Evolutionary conservation across 2,888 invertebrate genomes (phyloP).

Genomic region (Dolichomitus sp.): DNA sequence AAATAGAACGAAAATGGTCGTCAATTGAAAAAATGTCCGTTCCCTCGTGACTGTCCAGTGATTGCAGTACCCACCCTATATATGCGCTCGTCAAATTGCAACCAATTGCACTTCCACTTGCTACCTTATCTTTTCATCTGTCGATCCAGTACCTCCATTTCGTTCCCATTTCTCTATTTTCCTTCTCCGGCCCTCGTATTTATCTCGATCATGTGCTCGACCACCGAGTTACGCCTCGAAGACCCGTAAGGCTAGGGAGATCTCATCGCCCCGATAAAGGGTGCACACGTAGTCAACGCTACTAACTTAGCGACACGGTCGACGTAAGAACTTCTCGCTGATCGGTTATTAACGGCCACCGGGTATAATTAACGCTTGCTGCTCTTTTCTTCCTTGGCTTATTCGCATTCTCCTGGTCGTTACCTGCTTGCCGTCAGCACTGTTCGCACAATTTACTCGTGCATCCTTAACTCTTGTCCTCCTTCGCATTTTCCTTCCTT

Average conservation of each 20-base stretch:
- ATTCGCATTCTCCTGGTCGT: constrained; percentile 37
- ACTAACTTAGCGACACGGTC: constrained; percentile 26
- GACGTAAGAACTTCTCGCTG: constrained; percentile 55
- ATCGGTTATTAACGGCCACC: constrained; percentile 78
- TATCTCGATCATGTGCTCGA: constrained; percentile 51
- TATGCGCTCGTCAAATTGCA: constrained; percentile 42
- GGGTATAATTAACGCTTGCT: constrained; percentile 76
- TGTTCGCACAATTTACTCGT: constrained; percentile 53
- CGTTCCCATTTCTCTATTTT: constrained; percentile 41
- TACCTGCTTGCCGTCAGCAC: constrained; percentile 51
- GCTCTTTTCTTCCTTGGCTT: constrained; percentile 34
- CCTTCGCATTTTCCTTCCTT: constrained; percentile 4
- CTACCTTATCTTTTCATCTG: constrained; percentile 29
- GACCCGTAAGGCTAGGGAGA: constrained; percentile 54
- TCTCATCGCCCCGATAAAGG: constrained; percentile 52
- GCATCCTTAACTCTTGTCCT: constrained; percentile 43
- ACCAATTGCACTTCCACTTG: constrained; percentile 46
- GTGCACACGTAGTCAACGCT: constrained; percentile 16
- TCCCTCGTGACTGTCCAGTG: constrained; percentile 5
- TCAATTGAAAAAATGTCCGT: constrained; percentile 39
- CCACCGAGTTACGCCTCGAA: constrained; percentile 66
- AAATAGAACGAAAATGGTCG: constrained; percentile 9
- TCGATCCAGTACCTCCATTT: constrained; percentile 14
- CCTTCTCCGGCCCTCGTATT: constrained; percentile 45
- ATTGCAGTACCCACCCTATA: background rate